phyloP scores from a whole-genome alignment of 2,888 invertebrate species.

The Rotaria macrura region DNA sequence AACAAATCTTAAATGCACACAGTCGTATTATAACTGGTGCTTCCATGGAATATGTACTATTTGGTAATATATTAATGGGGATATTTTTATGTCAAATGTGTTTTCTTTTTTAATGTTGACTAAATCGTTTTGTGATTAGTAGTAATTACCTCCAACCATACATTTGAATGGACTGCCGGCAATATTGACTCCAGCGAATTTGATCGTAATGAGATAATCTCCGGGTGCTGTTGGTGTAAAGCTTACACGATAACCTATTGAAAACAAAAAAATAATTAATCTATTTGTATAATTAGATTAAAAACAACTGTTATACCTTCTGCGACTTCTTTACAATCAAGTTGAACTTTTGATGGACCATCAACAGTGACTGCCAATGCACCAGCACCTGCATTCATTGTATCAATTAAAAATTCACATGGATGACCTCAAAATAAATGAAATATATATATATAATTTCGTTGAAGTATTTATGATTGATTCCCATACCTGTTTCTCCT shows the following conservation, averaged over 20 bases:
- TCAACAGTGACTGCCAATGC: constrained; percentile 57
- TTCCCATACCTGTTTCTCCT: constrained; percentile 36
- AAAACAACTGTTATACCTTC: constrained; percentile 51
- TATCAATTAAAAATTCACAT: constrained; percentile 88
- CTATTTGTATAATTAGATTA: not conserved
- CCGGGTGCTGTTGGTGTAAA: constrained; percentile 90
- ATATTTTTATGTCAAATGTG: no score
- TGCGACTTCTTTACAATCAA: constrained; percentile 92
- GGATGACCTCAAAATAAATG: not conserved
- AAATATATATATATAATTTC: no score
- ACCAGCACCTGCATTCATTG: constrained; percentile 81
- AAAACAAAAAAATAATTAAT: no score
- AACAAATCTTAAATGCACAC: no score
- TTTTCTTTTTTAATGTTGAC: no score
- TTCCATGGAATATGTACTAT: no score
- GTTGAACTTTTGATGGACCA: constrained; percentile 79
- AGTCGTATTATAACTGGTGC: no score
- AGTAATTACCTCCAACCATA: constrained; percentile 48
- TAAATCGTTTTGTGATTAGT: no score
- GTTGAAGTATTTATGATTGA: not conserved
- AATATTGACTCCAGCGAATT: constrained; percentile 83
- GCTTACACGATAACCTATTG: constrained; percentile 67
- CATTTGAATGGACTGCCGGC: constrained; percentile 92
- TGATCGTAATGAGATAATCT: constrained; percentile 86
- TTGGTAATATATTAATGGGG: no score